Percentiles rank a stretch among this genome's conserved stretches.
Conservation (phyloP, 1,140 invertebrate species). For the Drosophila kepulauana region DNA sequence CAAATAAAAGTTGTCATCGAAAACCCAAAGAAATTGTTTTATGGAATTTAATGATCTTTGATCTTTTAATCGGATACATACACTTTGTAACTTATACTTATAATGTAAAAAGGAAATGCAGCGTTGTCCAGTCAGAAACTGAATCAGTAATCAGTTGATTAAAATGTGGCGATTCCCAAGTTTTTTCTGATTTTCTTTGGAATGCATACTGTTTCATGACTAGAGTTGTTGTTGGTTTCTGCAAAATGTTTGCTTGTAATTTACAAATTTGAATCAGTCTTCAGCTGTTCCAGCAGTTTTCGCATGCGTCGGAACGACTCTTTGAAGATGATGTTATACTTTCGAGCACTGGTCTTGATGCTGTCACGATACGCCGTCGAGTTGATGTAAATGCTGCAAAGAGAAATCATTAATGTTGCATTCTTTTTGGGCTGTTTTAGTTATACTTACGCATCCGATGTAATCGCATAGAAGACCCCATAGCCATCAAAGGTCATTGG, state of each 20-base stretch:
- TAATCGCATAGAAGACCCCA: conserved; percentile 87
- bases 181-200: background rate
- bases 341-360: conserved; percentile 76
- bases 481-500: conserved; percentile 88
- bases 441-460: conserved; percentile 66
- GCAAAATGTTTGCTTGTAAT: background rate
- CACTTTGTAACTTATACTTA: conserved; percentile 13
- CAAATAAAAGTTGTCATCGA: conserved; percentile 69
- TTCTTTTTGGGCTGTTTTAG: background rate
- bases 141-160: background rate
- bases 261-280: conserved; percentile 59
- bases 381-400: conserved; percentile 68
- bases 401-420: background rate
- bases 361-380: conserved; percentile 76
- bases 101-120: background rate
- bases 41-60: background rate
- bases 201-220: conserved; percentile 9
- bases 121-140: conserved; percentile 6
- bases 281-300: conserved; percentile 54
- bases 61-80: background rate
- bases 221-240: conserved; percentile 2
- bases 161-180: background rate
- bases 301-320: conserved; percentile 74
- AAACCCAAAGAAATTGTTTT: background rate
- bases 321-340: conserved; percentile 69